Evolutionary conservation across 2,888 invertebrate species (phyloP), one percentile per base, ranked within the genome.

Genomic region (Deilephila porcellus): DNA sequence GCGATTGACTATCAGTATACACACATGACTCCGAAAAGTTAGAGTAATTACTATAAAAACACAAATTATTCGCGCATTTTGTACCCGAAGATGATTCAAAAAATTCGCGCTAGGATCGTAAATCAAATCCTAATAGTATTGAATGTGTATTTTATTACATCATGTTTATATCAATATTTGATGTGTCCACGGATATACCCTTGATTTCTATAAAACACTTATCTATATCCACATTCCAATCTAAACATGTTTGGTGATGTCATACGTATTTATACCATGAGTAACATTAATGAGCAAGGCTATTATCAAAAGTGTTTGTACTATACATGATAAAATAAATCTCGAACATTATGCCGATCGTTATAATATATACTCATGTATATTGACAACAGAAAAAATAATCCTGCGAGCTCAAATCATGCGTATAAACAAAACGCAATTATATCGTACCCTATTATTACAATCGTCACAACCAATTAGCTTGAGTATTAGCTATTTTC

Each of bases 181-280:
- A 70, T 53, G 52, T 19, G 53, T 1, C 70, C 70, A 53, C 45
- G 53, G 20, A 70, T 14, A 17, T 53, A 29, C 32, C 32, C 70
- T 45, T 45, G 45, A 52, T 70, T 56, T 70, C 32, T 32, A 32
- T 56, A 34, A 56, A 70, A 70, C 56, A 70, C 32, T 52, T 45
- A 52, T 56, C 45, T 70, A 56, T 53, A 70, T 32, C 53, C 1
- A 32, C 70, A 70, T 70, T 70, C 70, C 70, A 70, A n/a, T 70
- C n/a, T 70, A 70, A 32, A 52, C 29, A 70, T 56, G n/a, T 14
- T 32, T 32, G 56, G 32, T 70, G 70, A 70, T 70, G n/a, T 70
- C 70, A 70, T 70, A 11, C 19, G 1, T 56, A 52, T 70, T 70
- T 52, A 67, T 37, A 25, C 17, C 56, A 19, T 70, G 34, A 70